Evolutionary conservation across 2,113 vertebrate species (phyloP).

Genomic region (Dipodomys ordii): DNA sequence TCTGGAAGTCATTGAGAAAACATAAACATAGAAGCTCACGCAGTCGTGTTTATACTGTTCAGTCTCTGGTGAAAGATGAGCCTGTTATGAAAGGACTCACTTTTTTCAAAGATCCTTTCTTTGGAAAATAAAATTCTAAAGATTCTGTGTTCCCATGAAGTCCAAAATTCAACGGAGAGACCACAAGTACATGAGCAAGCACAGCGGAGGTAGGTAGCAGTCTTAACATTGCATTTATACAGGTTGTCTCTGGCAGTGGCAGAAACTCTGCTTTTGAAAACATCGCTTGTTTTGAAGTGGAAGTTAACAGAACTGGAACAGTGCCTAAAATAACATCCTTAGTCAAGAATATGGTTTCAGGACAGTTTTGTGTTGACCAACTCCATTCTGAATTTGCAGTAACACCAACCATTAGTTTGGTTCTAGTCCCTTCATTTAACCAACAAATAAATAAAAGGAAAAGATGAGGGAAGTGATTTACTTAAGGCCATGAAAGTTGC

Average conservation of each 20-base stretch:
- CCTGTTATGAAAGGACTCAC: background rate
- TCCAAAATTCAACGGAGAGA: background rate
- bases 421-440: background rate
- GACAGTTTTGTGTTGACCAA: background rate
- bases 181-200: background rate
- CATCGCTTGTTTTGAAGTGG: conserved; percentile 46
- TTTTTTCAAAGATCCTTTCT: conserved; percentile 10
- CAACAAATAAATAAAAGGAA: background rate
- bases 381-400: background rate
- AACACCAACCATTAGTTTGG: background rate
- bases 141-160: background rate
- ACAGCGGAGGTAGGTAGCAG: background rate
- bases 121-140: conserved; percentile 58
- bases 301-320: background rate
- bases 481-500: background rate
- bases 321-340: background rate
- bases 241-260: background rate
- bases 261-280: conserved; percentile 14
- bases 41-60: conserved; percentile 61
- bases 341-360: background rate
- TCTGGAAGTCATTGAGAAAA: conserved; percentile 82
- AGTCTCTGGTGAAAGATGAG: conserved; percentile 65
- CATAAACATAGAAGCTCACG: conserved; percentile 67
- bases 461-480: background rate
- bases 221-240: background rate